A percentile compares a stretch with the other conserved stretches of the same genome.
phyloP scores from a whole-genome alignment of 2,113 vertebrate species.

The Nettapus auritus region DNA sequence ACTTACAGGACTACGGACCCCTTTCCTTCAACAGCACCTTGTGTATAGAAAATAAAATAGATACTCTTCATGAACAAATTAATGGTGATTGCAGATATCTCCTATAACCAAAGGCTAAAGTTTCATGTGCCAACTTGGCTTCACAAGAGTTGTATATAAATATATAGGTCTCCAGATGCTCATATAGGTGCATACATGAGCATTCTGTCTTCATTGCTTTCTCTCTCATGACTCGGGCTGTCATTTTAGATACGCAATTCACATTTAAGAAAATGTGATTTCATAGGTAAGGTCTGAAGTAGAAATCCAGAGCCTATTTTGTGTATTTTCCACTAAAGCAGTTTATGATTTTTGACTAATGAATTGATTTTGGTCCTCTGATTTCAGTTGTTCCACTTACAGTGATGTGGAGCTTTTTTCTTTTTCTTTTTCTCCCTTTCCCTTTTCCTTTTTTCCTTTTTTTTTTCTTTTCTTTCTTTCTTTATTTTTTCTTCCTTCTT shows the following conservation, averaged over 20 bases:
- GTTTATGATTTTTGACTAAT: background rate
- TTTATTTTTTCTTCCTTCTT: background rate
- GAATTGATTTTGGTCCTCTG: background rate
- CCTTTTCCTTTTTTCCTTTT: background rate
- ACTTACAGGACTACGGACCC: background rate
- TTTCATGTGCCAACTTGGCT: background rate
- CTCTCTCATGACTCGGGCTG: background rate
- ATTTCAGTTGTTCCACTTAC: background rate
- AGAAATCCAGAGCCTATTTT: background rate
- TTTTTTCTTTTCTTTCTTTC: background rate
- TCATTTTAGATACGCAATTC: background rate
- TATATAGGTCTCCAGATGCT: background rate
- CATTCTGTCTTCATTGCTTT: background rate
- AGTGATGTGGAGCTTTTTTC: background rate
- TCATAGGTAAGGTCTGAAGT: background rate
- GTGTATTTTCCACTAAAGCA: background rate
- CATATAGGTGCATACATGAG: background rate
- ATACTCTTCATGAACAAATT: background rate
- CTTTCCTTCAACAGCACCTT: background rate
- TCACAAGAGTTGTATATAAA: background rate
- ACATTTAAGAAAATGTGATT: background rate
- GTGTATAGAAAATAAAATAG: fast-evolving
- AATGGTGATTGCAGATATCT: background rate
- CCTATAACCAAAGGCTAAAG: background rate
- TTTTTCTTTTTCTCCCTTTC: too few species aligned